These are phyloP conservation scores for Tubulanus polymorphus DNA, from an alignment of 2,888 invertebrate genomes.

Conservation along the genomic window DNA sequence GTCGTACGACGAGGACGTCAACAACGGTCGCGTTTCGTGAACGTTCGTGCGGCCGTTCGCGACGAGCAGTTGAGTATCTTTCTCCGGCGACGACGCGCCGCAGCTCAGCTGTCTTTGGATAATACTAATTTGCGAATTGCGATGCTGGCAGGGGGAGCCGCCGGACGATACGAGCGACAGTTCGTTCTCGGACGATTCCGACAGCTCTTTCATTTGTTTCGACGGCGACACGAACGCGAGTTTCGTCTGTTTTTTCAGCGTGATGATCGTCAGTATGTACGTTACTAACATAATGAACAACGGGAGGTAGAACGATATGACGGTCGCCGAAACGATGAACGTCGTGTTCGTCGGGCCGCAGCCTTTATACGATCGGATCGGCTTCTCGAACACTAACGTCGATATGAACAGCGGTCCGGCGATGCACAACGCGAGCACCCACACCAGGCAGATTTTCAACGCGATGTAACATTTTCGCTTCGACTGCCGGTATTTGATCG, in stretches of 20 bases:
- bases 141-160: background rate
- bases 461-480: constrained; percentile 23
- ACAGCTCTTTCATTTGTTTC: background rate
- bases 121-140: too few species aligned
- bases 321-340: constrained; percentile 28
- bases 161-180: background rate
- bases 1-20: background rate
- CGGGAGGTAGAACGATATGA: constrained; percentile 28
- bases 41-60: background rate
- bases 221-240: background rate
- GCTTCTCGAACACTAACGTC: constrained; percentile 15
- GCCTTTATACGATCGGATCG: constrained; percentile 22
- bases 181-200: background rate
- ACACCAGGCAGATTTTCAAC: constrained; percentile 26
- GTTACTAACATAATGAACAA: constrained; percentile 31
- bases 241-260: constrained; percentile 19
- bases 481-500: constrained; percentile 24
- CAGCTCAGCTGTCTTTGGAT: background rate
- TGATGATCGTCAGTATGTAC: constrained; percentile 28
- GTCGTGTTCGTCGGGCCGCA: constrained; percentile 30
- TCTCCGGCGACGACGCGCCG: background rate
- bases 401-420: constrained; percentile 29
- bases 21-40: background rate
- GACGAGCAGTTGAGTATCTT: background rate
- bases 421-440: constrained; percentile 28